Conservation (phyloP, 2,888 invertebrate species). For the Artemia sinica region DNA sequence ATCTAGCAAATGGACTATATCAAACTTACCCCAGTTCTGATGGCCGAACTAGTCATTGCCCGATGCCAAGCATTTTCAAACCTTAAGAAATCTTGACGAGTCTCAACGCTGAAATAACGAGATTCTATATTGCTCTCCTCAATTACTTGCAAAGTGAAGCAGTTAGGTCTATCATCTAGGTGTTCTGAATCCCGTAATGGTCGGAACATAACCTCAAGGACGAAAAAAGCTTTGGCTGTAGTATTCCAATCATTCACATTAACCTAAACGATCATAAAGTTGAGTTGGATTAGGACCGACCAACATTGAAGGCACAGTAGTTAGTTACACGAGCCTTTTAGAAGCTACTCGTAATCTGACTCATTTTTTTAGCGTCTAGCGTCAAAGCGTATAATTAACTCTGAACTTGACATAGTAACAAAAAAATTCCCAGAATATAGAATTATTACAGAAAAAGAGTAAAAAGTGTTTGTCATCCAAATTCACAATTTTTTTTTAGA, state of each 20-base stretch:
- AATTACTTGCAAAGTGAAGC: conserved; percentile 67
- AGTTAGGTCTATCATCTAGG: conserved; percentile 82
- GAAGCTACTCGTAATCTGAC: too few species aligned
- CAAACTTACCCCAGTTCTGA: conserved; percentile 57
- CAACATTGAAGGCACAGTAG: too few species aligned
- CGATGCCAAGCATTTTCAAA: conserved; percentile 92
- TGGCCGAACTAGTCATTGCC: conserved; percentile 75
- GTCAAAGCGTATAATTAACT: too few species aligned
- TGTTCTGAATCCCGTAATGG: conserved; percentile 82
- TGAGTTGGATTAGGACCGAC: too few species aligned
- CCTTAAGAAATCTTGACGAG: conserved; percentile 66
- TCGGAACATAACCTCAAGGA: conserved; percentile 85
- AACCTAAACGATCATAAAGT: conserved; percentile 36
- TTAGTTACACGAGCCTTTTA: too few species aligned
- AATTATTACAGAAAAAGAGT: too few species aligned
- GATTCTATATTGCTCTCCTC: conserved; percentile 40
- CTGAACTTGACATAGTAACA: too few species aligned
- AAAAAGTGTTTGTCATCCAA: too few species aligned
- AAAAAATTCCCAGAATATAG: too few species aligned
- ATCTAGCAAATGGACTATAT: too few species aligned
- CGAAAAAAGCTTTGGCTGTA: conserved; percentile 66
- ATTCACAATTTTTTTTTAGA: too few species aligned
- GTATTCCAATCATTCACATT: conserved; percentile 63
- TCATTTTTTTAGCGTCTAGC: too few species aligned
- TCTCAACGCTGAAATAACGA: conserved; percentile 78